Conservation (phyloP, 92 coral and sea anemone species). For the Scolanthus callimorphus region DNA sequence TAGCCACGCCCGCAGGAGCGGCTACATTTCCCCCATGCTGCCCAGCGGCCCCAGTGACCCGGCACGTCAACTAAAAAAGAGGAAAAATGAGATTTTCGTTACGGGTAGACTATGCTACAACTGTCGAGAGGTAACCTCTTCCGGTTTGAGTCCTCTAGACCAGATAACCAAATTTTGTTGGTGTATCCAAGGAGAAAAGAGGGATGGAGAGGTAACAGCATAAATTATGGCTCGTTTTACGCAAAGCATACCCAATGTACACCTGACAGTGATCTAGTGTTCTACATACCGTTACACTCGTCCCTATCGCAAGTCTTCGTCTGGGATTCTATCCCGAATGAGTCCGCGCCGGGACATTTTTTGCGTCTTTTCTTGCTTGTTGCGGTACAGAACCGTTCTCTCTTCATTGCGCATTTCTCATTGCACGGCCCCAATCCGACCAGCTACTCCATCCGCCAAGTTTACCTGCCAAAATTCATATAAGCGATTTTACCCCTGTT, state of each 20-base stretch:
- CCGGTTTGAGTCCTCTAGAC: too few relatives aligned
- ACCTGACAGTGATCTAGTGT: too few relatives aligned
- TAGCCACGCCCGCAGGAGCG: slow-evolving; percentile 58
- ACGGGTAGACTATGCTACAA: too few relatives aligned
- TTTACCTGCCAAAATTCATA: too few relatives aligned
- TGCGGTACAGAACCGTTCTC: slow-evolving; percentile 62
- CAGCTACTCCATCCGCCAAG: slow-evolving; percentile 67
- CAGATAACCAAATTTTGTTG: too few relatives aligned
- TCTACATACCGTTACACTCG: slow-evolving; percentile 72
- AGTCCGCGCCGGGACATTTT: slow-evolving; percentile 52
- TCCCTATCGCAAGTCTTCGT: slow-evolving; percentile 34
- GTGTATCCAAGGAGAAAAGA: too few relatives aligned
- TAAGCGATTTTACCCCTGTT: too few relatives aligned
- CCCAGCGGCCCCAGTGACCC: slow-evolving; percentile 78
- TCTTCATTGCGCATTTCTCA: slow-evolving; percentile 34
- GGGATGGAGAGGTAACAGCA: too few relatives aligned
- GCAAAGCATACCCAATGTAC: too few relatives aligned
- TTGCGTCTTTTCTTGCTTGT: slow-evolving; percentile 15
- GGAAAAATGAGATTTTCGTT: too few relatives aligned
- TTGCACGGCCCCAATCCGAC: slow-evolving; percentile 80
- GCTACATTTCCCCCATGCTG: slow-evolving; percentile 41
- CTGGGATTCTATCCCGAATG: slow-evolving; percentile 45
- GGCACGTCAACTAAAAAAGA: slow-evolving; percentile 11
- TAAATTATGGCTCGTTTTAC: too few relatives aligned
- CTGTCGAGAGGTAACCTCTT: too few relatives aligned